phyloP scores from a whole-genome alignment of 37 sponge, comb jelly and placozoan species.

The Ianthella basta region DNA sequence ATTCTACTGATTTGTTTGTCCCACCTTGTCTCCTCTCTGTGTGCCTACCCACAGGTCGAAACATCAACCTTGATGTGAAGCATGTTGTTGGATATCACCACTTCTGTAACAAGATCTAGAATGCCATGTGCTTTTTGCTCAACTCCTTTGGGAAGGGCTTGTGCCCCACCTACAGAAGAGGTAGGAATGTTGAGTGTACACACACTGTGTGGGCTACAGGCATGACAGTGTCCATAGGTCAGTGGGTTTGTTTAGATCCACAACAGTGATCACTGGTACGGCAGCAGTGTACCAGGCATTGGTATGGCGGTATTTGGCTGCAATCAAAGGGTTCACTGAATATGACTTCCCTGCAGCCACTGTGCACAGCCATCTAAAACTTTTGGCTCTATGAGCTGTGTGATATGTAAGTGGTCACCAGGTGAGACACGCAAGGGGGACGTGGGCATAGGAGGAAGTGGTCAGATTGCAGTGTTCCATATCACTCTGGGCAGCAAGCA shows the following conservation, averaged over 20 bases:
- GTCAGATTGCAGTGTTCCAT: no score
- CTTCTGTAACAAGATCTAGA: constrained; percentile 99
- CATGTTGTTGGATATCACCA: constrained; percentile 92
- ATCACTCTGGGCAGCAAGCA: no score
- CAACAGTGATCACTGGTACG: no score
- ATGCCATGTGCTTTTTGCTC: constrained; percentile 88
- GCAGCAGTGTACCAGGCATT: no score
- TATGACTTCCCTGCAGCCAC: constrained; percentile 91
- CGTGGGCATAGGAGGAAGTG: no score
- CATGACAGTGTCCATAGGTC: no score
- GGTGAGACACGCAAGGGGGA: constrained; percentile 49
- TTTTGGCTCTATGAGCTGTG: constrained; percentile 99
- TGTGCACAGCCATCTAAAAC: constrained; percentile 94
- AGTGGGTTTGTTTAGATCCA: no score
- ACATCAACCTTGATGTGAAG: constrained; percentile 97
- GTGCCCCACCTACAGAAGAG: constrained; percentile 56
- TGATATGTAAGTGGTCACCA: constrained; percentile 97
- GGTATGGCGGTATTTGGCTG: no score
- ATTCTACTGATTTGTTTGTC: neutral
- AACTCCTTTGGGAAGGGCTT: constrained; percentile 77
- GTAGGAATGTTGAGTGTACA: no score
- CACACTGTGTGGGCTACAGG: no score
- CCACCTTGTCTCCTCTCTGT: neutral
- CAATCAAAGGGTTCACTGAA: constrained; percentile 82
- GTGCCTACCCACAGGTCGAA: constrained; percentile 58